Percentiles rank a stretch among this genome's conserved stretches.
phyloP scores from a whole-genome alignment of 2,797 vertebrate genomes.

The Lacerta viridis region DNA sequence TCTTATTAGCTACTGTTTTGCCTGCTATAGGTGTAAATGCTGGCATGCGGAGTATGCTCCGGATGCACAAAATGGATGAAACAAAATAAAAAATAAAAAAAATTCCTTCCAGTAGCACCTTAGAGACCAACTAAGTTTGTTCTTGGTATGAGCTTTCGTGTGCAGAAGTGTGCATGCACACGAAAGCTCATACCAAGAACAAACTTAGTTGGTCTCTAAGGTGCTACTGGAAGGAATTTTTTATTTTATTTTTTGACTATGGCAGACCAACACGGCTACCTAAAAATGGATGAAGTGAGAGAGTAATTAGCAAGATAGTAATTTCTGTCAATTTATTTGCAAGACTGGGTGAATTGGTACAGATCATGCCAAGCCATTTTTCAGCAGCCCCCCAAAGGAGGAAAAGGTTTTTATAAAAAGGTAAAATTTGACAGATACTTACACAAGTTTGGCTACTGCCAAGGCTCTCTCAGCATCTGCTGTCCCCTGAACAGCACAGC shows the following conservation, averaged over 20 bases:
- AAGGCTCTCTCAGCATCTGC: constrained; percentile 92
- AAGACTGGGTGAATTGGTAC: background rate
- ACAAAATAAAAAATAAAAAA: too few relatives aligned
- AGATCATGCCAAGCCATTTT: background rate
- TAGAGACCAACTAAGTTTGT: too few relatives aligned
- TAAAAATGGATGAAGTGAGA: background rate
- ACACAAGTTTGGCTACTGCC: constrained; percentile 92
- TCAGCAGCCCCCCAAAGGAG: too few relatives aligned
- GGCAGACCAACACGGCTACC: too few relatives aligned
- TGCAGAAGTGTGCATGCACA: too few relatives aligned
- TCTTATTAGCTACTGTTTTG: background rate
- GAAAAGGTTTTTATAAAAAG: background rate
- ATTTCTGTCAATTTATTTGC: background rate
- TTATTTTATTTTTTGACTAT: too few relatives aligned
- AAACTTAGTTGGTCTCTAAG: too few relatives aligned
- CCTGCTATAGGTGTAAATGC: background rate
- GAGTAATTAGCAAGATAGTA: background rate
- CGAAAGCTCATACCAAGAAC: too few relatives aligned
- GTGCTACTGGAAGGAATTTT: too few relatives aligned
- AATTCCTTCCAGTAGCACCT: too few relatives aligned
- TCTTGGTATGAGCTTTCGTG: too few relatives aligned
- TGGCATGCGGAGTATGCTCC: background rate
- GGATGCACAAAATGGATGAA: background rate
- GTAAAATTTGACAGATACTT: constrained; percentile 73
- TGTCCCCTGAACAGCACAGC: constrained; percentile 84